These are phyloP conservation scores for Aelia acuminata DNA, from an alignment of 2,888 invertebrate species.

Conservation along the genomic window DNA sequence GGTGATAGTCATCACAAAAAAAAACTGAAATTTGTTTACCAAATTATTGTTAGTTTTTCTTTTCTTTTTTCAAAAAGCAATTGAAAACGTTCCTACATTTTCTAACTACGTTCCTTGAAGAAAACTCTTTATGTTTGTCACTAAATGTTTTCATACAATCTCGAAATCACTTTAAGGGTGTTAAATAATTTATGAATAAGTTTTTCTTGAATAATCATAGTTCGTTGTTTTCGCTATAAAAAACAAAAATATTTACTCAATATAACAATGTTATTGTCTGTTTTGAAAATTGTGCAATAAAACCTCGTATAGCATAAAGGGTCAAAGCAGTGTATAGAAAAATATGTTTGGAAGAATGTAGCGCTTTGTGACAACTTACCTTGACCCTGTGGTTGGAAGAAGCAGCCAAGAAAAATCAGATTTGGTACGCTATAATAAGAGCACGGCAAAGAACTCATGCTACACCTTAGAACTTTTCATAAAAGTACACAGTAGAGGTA, in stretches of 20 bases:
- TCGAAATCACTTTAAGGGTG: not conserved
- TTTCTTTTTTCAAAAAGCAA: too few species aligned
- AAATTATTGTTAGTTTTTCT: too few species aligned
- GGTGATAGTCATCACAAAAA: too few species aligned
- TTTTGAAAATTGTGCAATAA: not conserved
- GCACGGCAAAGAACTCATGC: not conserved
- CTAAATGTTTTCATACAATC: not conserved
- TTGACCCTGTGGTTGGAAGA: slow-evolving; percentile 15
- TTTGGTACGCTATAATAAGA: slow-evolving; percentile 19
- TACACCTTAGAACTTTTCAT: not conserved
- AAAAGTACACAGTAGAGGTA: not conserved
- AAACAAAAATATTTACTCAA: not conserved
- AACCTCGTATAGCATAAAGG: not conserved
- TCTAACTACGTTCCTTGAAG: too few species aligned
- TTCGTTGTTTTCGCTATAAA: not conserved
- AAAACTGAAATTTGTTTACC: too few species aligned
- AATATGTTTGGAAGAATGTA: not conserved
- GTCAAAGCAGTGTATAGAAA: not conserved
- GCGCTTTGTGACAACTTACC: not conserved
- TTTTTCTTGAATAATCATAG: not conserved
- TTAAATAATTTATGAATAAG: not conserved
- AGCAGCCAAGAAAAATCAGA: slow-evolving; percentile 1
- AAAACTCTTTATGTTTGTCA: not conserved
- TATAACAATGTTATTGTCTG: not conserved
- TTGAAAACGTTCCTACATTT: too few species aligned